Conservation (phyloP, 2,797 vertebrate genomes). For the Selene dorsalis region DNA sequence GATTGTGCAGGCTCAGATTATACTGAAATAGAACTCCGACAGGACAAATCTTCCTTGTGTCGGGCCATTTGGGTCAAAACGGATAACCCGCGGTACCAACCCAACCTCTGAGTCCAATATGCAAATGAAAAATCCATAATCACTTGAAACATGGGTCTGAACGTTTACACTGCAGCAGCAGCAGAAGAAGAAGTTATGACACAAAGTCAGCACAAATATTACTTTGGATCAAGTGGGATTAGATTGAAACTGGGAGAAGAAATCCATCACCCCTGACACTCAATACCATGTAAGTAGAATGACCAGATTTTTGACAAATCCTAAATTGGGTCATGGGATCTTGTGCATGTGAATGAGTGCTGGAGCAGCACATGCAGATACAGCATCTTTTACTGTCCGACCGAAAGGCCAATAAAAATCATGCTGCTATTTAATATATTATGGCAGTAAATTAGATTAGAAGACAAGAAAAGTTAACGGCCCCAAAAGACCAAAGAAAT, state of each 20-base stretch:
- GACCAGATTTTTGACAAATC: constrained; percentile 66
- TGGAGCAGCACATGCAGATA: constrained; percentile 34
- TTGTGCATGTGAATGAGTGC: constrained; percentile 31
- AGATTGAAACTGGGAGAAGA: constrained; percentile 64
- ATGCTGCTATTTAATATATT: constrained; percentile 45
- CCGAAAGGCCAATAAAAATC: constrained; percentile 36
- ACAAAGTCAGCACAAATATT: constrained; percentile 58
- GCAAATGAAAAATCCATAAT: constrained; percentile 54
- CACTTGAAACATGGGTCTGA: constrained; percentile 38
- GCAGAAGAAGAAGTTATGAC: constrained; percentile 38
- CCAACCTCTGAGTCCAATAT: constrained; percentile 39
- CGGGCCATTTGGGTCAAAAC: constrained; percentile 42
- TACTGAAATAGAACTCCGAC: constrained; percentile 36
- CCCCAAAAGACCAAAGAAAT: constrained; percentile 25
- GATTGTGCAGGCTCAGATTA: constrained; percentile 45
- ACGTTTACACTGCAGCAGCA: constrained; percentile 8
- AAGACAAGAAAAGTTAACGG: constrained; percentile 43
- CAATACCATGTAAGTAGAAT: constrained; percentile 71
- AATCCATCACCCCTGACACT: constrained; percentile 72
- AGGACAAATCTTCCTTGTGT: constrained; percentile 39
- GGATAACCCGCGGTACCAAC: constrained; percentile 47
- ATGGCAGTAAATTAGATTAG: constrained; percentile 53
- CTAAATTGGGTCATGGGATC: constrained; percentile 68
- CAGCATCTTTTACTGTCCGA: constrained; percentile 38
- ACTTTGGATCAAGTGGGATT: constrained; percentile 69